These are phyloP conservation scores for Lonchura striata DNA, from an alignment of 2,113 vertebrate species.

Conservation along the genomic window DNA sequence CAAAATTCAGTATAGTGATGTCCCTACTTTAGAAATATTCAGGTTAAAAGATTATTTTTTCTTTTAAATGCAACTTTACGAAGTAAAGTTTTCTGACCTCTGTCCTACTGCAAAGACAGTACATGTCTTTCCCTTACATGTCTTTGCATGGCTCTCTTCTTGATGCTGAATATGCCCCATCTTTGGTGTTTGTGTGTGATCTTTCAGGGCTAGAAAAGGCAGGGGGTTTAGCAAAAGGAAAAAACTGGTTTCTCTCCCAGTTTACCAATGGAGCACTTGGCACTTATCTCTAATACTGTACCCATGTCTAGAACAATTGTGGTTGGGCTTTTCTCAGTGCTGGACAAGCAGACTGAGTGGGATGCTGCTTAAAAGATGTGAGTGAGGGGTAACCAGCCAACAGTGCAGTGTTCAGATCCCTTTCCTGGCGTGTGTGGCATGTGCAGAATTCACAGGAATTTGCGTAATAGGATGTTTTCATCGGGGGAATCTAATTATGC, in stretches of 20 bases:
- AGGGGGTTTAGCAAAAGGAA: background rate
- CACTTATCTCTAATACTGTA: background rate
- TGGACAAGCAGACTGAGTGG: background rate
- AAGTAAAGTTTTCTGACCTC: background rate
- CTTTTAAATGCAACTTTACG: background rate
- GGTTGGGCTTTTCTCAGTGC: background rate
- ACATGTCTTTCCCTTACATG: no score
- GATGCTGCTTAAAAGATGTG: background rate
- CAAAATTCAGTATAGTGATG: background rate
- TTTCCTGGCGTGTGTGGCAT: accelerated
- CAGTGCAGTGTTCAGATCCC: background rate
- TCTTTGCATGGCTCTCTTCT: background rate
- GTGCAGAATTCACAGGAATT: background rate
- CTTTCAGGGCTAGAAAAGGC: background rate
- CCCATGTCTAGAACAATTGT: background rate
- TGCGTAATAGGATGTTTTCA: background rate
- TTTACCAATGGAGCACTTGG: background rate
- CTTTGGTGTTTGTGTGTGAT: background rate
- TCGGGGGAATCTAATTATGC: background rate
- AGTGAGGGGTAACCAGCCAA: background rate
- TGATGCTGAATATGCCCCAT: background rate
- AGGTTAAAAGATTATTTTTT: background rate
- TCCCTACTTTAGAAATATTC: background rate
- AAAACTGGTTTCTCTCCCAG: background rate
- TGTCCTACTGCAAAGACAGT: background rate